Conservation (phyloP, 2,888 invertebrate genomes). For the Quadriops clusia region DNA sequence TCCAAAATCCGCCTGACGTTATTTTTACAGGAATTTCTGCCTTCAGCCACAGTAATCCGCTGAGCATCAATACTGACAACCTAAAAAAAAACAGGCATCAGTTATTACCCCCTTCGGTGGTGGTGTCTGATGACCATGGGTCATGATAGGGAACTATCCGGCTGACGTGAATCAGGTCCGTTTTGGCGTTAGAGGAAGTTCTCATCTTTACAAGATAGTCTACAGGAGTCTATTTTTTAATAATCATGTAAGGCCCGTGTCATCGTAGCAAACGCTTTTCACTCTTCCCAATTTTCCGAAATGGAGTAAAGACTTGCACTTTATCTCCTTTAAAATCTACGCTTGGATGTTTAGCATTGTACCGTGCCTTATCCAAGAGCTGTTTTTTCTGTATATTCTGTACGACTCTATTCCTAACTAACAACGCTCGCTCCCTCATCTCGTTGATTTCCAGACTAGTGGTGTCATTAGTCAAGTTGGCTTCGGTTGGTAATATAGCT, state of each 20-base stretch:
- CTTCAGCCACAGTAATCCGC: no score
- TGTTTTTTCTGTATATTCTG: constrained; percentile 15
- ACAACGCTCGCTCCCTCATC: constrained; percentile 8
- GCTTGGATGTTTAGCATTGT: constrained; percentile 18
- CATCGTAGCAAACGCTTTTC: constrained; percentile 19
- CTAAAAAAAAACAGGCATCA: no score
- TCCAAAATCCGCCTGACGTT: constrained; percentile 9
- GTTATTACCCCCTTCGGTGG: no score
- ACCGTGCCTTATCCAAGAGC: constrained; percentile 17
- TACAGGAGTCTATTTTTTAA: constrained; percentile 14
- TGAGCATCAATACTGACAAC: no score
- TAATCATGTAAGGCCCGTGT: constrained; percentile 18
- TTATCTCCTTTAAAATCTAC: constrained; percentile 16
- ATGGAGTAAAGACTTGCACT: constrained; percentile 19
- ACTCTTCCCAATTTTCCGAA: constrained; percentile 17
- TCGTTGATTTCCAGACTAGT: constrained; percentile 8
- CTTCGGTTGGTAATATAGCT: constrained; percentile 2
- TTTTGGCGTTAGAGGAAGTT: constrained; percentile 8
- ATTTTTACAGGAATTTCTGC: background rate
- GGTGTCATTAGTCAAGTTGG: constrained; percentile 5
- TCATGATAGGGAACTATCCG: constrained; percentile 16
- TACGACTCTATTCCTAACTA: constrained; percentile 10
- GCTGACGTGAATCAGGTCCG: constrained; percentile 16
- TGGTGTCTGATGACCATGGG: constrained; percentile 13
- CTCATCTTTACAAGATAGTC: constrained; percentile 15